Base-by-base conservation (phyloP, 2,797 vertebrate genomes). In the Decapterus maruadsi region DNA sequence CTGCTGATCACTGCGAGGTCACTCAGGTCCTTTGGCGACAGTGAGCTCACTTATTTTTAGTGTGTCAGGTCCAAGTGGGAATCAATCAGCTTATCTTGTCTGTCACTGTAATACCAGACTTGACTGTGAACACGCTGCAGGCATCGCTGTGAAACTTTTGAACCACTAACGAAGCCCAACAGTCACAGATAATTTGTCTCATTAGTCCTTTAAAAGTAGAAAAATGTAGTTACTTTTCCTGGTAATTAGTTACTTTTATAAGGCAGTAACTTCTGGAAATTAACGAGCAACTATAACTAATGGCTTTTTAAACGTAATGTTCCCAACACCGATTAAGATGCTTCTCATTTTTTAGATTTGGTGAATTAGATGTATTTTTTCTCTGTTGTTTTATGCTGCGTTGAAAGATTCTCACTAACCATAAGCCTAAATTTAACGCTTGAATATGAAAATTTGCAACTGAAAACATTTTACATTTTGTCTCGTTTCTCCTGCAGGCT, bases 401-500 rank as follows among this genome's bases (percentile, higher is more conserved):
- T 13, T 36, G 1, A 3, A 61, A 11, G 31, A 34, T 50, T 50
- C 20, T 19, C 14, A 9, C 46, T 36, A 6, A 4, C 26, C 5
- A 1, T 22, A 59, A 51, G 22, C 13, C 6, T 4, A 3, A 50
- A 22, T 56, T 16, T 56, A 20, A 31, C 26, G 2, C 50, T 43
- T 43, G 1, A 62, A 19, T 6, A 34, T 20, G 17, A 59, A 59
- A 38, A 14, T 0, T 6, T 29, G 12, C 12, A 16, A 40, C 13
- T 63, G 1, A 17, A 20, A 12, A 64, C 62, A 3, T 2, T 66
- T 56, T 20, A 50, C 50, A 14, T 2, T 45, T 54, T 66, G 20
- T 29, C 12, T 26, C n/a, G 17, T 72, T 53, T 68, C 12, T 65
- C 17, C 56, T 89, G 6, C 67, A 98, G 98, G 96, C 97, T 53